These are phyloP conservation scores for Autographa pulchrina DNA, from an alignment of 2,888 invertebrate species.

Conservation along the genomic window DNA sequence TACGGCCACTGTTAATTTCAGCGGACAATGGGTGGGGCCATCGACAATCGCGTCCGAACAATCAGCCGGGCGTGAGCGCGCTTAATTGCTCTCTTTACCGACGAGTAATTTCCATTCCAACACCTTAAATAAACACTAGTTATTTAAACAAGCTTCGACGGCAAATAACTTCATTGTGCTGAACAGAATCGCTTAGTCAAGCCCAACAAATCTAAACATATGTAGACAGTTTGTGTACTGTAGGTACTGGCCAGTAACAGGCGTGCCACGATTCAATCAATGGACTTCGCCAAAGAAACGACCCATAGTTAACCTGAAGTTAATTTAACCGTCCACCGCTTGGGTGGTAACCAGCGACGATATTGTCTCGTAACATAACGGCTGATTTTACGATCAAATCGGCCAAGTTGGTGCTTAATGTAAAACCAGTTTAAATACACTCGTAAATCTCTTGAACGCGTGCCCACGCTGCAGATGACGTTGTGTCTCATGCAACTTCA, in stretches of 20 bases:
- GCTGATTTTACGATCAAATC: constrained; percentile 87
- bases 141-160: constrained; percentile 59
- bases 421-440: constrained; percentile 88
- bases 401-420: constrained; percentile 84
- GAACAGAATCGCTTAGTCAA: constrained; percentile 33
- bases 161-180: constrained; percentile 58
- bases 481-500: constrained; percentile 70
- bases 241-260: constrained; percentile 17
- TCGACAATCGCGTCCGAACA: constrained; percentile 76
- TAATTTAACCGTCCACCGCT: constrained; percentile 79
- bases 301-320: constrained; percentile 81
- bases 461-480: constrained; percentile 79
- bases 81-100: constrained; percentile 82
- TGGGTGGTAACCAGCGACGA: constrained; percentile 84
- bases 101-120: constrained; percentile 76
- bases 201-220: constrained; percentile 23
- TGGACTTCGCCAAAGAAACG: constrained; percentile 63
- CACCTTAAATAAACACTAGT: constrained; percentile 63
- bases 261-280: constrained; percentile 58
- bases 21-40: constrained; percentile 79
- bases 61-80: constrained; percentile 75
- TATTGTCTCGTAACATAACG: constrained; percentile 85
- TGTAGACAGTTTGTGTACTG: constrained; percentile 16
- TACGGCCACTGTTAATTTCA: constrained; percentile 78
- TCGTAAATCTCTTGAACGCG: constrained; percentile 85